Base-by-base conservation (phyloP, 2,797 vertebrate genomes). In the Lutjanus campechanus region DNA sequence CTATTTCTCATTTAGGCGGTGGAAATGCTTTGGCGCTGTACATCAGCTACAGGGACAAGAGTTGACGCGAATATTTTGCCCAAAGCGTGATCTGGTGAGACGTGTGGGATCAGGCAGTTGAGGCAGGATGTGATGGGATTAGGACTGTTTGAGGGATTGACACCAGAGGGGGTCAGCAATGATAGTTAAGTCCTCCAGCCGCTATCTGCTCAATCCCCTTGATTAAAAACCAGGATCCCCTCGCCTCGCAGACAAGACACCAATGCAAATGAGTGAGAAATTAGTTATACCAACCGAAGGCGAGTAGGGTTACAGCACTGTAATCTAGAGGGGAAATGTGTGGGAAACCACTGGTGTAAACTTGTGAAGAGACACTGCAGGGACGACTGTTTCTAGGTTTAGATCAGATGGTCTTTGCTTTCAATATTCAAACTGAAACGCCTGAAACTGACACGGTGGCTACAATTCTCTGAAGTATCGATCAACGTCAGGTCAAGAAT, bases 61-160 rank as follows among this genome's bases (percentile, higher is more conserved):
- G 25, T 5, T 16, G 36, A 43, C 40, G 54, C 60, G 63, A 5
- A 68, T 51, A 40, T 67, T 72, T 55, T 22, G 40, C 46, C 58
- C 1, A 0, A 13, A 58, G 66, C 36, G 15, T 50, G 43, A 76
- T 69, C 53, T 56, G 64, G 44, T 71, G 70, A 79, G 65, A 60
- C 3, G 4, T 0, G 8, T 66, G 19, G 59, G 70, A 78, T 62
- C 1, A 0, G 62, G 29, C 54, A 49, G n/a, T 51, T 41, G n/a
- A 64, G 60, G 51, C 43, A 82, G 84, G 62, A 81, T 70, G 62
- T 58, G 50, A 55, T 60, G 20, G 67, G 73, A 77, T 82, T 79
- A 78, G 50, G 59, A 17, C 54, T 22, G 68, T 88, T 64, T 51
- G 56, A 75, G n/a, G 68, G 76, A 70, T 41, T 71, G 80, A 81